phyloP scores from a whole-genome alignment of 2,888 invertebrate genomes.

The Euspilapteryx auroguttella region DNA sequence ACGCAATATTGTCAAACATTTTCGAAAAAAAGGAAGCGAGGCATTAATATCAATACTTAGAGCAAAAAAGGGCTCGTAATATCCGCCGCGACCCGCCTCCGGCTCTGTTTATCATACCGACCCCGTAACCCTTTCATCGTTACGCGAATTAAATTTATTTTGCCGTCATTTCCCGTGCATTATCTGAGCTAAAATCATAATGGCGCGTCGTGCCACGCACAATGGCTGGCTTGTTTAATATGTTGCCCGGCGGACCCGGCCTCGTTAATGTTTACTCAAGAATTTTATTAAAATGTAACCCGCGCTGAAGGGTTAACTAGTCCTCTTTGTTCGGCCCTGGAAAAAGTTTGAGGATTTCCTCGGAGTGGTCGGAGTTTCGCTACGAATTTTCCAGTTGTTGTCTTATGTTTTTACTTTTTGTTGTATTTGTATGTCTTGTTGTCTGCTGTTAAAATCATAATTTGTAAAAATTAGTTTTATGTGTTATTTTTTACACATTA shows the following conservation, averaged over 20 bases:
- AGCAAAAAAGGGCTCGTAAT: conserved; percentile 50
- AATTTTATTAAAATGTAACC: conserved; percentile 58
- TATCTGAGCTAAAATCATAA: conserved; percentile 59
- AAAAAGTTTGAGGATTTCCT: conserved; percentile 1
- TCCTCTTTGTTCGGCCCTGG: conserved; percentile 9
- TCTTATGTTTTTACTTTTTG: no score
- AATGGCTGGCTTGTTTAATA: conserved; percentile 39
- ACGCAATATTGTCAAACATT: conserved; percentile 53
- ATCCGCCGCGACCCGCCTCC: conserved; percentile 34
- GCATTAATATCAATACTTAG: conserved; percentile 59
- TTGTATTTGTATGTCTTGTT: no score
- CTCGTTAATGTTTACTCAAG: conserved; percentile 54
- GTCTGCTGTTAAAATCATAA: no score
- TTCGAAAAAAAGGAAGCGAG: no score
- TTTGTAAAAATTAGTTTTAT: no score
- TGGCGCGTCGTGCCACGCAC: conserved; percentile 32
- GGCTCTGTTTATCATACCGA: conserved; percentile 36
- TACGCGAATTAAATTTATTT: conserved; percentile 61
- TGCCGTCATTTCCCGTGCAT: conserved; percentile 61
- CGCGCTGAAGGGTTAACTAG: conserved; percentile 29
- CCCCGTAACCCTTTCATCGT: conserved; percentile 55
- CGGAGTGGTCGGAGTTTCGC: no score
- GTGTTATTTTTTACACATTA: no score
- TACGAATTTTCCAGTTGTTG: no score
- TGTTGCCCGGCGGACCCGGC: conserved; percentile 12